These are phyloP conservation scores for Merluccius polli DNA, from an alignment of 2,797 vertebrate species.

Conservation along the genomic window DNA sequence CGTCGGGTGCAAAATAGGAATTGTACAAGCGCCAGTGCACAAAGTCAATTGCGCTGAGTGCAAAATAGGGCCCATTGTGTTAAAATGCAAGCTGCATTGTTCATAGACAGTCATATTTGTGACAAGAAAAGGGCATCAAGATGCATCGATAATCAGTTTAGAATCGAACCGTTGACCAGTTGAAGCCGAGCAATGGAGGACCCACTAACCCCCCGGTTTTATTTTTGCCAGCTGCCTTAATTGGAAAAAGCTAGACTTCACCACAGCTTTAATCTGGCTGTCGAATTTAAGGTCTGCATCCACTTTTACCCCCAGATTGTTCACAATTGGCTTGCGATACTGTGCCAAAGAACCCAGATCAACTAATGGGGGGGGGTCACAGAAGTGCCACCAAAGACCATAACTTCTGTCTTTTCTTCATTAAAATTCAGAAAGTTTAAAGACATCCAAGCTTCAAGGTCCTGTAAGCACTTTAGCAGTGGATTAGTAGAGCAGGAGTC, in stretches of 20 bases:
- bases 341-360: background rate
- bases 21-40: no score
- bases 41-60: no score
- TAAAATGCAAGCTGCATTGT: no score
- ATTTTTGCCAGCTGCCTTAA: background rate
- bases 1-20: no score
- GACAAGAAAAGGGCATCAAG: no score
- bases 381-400: background rate
- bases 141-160: no score
- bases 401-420: background rate
- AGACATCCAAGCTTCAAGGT: background rate
- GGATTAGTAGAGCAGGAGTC: background rate
- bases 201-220: no score
- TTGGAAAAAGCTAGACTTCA: background rate
- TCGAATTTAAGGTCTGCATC: no score
- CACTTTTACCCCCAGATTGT: background rate
- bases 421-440: background rate
- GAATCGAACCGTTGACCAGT: no score
- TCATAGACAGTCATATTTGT: no score
- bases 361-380: background rate
- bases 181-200: no score
- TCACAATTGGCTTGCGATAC: background rate
- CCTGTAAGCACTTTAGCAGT: background rate
- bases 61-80: no score
- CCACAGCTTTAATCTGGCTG: background rate